phyloP scores from a whole-genome alignment of 92 coral and sea anemone species.

The Phenganax subtilis region DNA sequence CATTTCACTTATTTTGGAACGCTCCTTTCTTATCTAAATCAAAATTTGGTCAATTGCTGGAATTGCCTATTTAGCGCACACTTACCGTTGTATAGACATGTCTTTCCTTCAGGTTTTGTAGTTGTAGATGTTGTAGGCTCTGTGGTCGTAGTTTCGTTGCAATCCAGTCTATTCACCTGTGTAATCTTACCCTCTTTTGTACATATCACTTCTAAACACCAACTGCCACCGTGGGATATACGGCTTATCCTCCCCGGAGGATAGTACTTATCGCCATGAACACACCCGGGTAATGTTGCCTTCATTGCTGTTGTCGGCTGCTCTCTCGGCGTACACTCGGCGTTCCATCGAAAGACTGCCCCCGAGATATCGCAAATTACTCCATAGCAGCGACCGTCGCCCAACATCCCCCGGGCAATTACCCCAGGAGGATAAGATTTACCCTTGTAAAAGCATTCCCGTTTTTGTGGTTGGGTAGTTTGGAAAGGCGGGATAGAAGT shows the following conservation, averaged over 20 bases:
- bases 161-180: background rate
- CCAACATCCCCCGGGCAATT: background rate
- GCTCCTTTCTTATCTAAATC: no score
- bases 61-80: background rate
- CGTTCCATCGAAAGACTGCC: background rate
- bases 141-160: background rate
- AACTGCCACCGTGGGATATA: background rate
- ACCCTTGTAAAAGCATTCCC: slow-evolving; percentile 19
- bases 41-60: no score
- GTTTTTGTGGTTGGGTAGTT: slow-evolving; percentile 15
- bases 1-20: no score
- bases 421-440: slow-evolving; percentile 19
- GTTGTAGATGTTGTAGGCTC: background rate
- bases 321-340: background rate
- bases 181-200: slow-evolving; percentile 23
- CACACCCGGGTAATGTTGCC: slow-evolving; percentile 30
- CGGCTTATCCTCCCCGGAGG: slow-evolving; percentile 37
- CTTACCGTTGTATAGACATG: slow-evolving; percentile 23
- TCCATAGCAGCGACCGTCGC: slow-evolving; percentile 20
- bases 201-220: slow-evolving; percentile 32
- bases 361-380: slow-evolving; percentile 23
- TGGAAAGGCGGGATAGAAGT: background rate
- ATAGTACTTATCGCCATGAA: slow-evolving; percentile 29
- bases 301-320: slow-evolving; percentile 21
- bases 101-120: background rate